Conservation (phyloP, 2,888 invertebrate species). For the Harmothoe impar region DNA sequence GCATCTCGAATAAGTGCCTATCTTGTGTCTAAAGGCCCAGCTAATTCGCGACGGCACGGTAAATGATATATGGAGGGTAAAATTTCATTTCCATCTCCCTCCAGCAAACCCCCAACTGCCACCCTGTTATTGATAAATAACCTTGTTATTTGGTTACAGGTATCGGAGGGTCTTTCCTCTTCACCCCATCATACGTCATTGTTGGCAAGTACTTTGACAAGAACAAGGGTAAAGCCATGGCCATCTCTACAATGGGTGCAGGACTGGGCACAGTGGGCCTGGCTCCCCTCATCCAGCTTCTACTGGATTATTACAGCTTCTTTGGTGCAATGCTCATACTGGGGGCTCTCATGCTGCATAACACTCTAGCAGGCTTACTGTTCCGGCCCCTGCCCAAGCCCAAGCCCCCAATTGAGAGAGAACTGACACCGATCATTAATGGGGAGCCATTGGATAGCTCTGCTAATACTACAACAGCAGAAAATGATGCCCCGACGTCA, state of each 20-base stretch:
- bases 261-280: constrained; percentile 69
- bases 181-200: constrained; percentile 68
- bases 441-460: too few relatives aligned
- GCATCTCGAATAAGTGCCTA: too few relatives aligned
- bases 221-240: constrained; percentile 71
- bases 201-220: constrained; percentile 71
- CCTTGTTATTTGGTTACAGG: constrained; percentile 61
- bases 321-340: constrained; percentile 68
- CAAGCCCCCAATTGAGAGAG: neutral
- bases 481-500: too few relatives aligned
- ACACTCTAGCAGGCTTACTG: constrained; percentile 64
- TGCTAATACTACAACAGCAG: neutral
- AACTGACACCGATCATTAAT: neutral
- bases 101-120: too few relatives aligned
- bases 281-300: constrained; percentile 64
- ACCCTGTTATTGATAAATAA: too few relatives aligned
- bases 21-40: neutral
- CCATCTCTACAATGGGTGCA: constrained; percentile 68
- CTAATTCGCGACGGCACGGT: too few relatives aligned
- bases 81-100: too few relatives aligned
- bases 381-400: constrained; percentile 66
- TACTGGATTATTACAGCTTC: constrained; percentile 65
- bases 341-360: constrained; percentile 66
- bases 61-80: too few relatives aligned
- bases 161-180: constrained; percentile 67